Evolutionary conservation across 2,113 vertebrate genomes (phyloP), one percentile per base, ranked within the genome.

Genomic region (Elachura formosa): DNA sequence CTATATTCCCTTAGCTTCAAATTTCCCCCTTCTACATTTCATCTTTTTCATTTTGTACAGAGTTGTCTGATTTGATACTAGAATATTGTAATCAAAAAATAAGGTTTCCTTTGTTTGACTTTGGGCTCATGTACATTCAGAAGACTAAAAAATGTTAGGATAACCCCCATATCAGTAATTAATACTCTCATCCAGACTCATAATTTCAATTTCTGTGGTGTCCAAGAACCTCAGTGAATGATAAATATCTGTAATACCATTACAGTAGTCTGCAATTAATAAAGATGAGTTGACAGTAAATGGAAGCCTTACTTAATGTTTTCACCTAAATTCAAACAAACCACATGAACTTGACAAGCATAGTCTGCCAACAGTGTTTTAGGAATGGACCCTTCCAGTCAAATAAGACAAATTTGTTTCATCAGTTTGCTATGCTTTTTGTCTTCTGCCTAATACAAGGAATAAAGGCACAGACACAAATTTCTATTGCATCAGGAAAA

Each of bases 141-240:
- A 89, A 78, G 48, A 52, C 25, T 25, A 59, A 33, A 75, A 71
- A 75, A 52, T n/a, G 9, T 46, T 14, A 46, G 6, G 19, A 14
- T 40, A 82, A 28, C 2, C 2, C 6, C 6, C 0, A 0, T 1
- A 16, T 12, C n/a, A 34, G 4, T 46, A 64, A 87, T 2, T 19
- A 12, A 58, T 11, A 34, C 5, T 79, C 7, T 55, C 52, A 62
- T 52, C 87, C 40, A 67, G n/a, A 54, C n/a, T 71, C 10, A 29
- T 17, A 11, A 59, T 68, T 81, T 76, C 38, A 93, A 4, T 66
- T 45, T 15, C 54, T 66, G 13, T 20, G 33, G 13, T 28, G 16
- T n/a, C 4, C 3, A 92, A 74, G 55, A 84, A 63, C 9, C 26
- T 71, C 13, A 40, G 3, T 28, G 43, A 62, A 71, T 73, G 69